A percentile compares a stretch with the other conserved stretches of the same genome.
Evolutionary conservation across 2,113 vertebrate species (phyloP).

Genomic region (Diphyllodes magnificus): DNA sequence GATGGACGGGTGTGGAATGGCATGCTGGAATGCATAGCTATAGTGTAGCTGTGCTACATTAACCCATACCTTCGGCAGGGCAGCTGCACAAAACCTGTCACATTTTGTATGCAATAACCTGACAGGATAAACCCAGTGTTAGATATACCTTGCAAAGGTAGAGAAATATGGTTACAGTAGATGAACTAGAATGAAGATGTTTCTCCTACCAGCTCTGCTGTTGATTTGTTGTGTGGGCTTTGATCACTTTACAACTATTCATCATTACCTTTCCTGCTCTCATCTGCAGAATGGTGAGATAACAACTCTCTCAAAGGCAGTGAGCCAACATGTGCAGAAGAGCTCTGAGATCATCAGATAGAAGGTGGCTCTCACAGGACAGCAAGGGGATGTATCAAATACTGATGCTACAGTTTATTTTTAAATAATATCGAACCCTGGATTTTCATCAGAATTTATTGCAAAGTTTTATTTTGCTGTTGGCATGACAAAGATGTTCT

Average conservation of each 20-base stretch:
- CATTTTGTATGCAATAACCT: neutral
- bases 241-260: neutral
- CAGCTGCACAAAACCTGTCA: neutral
- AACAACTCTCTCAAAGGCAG: neutral
- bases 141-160: neutral
- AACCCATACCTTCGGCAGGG: rapidly evolving
- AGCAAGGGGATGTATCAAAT: neutral
- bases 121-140: neutral
- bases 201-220: neutral
- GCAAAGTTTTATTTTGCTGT: neutral
- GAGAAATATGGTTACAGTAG: neutral
- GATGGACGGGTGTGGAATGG: neutral
- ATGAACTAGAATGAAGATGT: neutral
- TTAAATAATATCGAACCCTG: neutral
- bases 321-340: neutral
- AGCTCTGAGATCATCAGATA: neutral
- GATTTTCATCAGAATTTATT: neutral
- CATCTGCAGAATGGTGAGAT: neutral
- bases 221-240: neutral
- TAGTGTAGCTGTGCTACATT: neutral
- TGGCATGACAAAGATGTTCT: neutral
- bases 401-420: neutral
- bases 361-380: neutral
- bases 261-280: neutral
- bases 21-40: rapidly evolving